These are phyloP conservation scores for Eupithecia inturbata DNA, from an alignment of 2,888 invertebrate species.

Conservation along the genomic window DNA sequence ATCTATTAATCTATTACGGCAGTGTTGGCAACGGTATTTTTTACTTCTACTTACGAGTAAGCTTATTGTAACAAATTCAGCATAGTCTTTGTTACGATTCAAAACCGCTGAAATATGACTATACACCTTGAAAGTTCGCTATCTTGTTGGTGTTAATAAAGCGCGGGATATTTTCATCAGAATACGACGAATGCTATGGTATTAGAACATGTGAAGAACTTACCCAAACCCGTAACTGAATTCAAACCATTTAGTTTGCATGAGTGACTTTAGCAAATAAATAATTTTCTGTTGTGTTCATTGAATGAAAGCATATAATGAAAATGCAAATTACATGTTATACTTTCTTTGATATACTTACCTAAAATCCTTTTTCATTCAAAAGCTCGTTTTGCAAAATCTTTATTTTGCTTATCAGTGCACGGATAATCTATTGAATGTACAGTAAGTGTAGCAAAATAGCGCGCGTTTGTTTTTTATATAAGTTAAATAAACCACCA, in stretches of 20 bases:
- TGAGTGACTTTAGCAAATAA: not conserved
- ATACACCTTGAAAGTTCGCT: not conserved
- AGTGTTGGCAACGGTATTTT: slow-evolving; percentile 30
- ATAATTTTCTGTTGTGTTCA: not conserved
- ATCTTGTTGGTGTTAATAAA: not conserved
- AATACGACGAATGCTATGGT: not conserved
- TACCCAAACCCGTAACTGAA: not conserved
- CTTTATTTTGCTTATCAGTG: not conserved
- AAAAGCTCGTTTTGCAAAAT: not conserved
- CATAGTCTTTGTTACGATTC: not conserved
- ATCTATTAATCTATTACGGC: slow-evolving; percentile 41
- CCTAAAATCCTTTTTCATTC: not conserved
- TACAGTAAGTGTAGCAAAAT: no score
- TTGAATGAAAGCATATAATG: not conserved
- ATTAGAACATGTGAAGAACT: not conserved
- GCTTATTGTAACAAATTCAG: not conserved
- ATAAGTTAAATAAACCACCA: no score
- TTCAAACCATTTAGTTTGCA: not conserved
- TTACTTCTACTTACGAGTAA: slow-evolving; percentile 6
- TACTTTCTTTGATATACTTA: not conserved
- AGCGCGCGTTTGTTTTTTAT: no score
- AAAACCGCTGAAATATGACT: not conserved
- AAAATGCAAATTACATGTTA: not conserved
- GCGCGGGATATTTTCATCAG: not conserved
- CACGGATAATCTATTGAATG: not conserved